Evolutionary conservation across 2,797 vertebrate genomes (phyloP), one percentile per base, ranked within the genome.

Genomic region (Falco berigora): DNA sequence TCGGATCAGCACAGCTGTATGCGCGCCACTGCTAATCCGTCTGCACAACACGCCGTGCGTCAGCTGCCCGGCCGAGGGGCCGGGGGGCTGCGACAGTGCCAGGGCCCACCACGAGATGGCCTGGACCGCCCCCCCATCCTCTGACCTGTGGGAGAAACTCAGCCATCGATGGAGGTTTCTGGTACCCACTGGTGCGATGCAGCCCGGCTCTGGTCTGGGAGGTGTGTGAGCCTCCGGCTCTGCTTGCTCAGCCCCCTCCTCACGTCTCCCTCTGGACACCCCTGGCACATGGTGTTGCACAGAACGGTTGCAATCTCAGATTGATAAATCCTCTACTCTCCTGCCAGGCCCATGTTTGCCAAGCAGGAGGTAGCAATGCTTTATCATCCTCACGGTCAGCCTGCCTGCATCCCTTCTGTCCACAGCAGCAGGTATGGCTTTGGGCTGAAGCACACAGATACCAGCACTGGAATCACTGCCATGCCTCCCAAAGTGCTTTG

Each of bases 1-100:
- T 71, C 55, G 92, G 96, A 94, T 95, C 85, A 5, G 96, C 89
- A n/a, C 97, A 97, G 95, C 96, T 97, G 97, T 94, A 78, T 18
- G 86, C 34, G 86, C 89, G 81, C 89, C 95, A 87, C 50, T n/a
- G 76, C 85, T 93, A 95, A 97, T 88, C 93, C 77, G 11, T 67
- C 96, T 72, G 96, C 91, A 22, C 86, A 53, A 47, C 86, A 46
- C 23, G 73, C 90, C 72, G 14, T 8, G 64, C 47, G 81, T 53
- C 96, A 96, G 95, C 96, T 97, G 97, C 94, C 93, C 7, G 6
- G 11, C 15, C 4, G 2, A 47, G 75, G 72, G 86, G 78, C 64
- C 27, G 2, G n/a, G 59, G 83, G 75, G 55, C 1, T 3, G 3
- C 32, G 66, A 15, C 1, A 7, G n/a, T 61, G 62, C 71, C 52